Percentiles rank a stretch among this genome's conserved stretches.
phyloP scores from a whole-genome alignment of 2,888 invertebrate genomes.

The Polia nebulosa region DNA sequence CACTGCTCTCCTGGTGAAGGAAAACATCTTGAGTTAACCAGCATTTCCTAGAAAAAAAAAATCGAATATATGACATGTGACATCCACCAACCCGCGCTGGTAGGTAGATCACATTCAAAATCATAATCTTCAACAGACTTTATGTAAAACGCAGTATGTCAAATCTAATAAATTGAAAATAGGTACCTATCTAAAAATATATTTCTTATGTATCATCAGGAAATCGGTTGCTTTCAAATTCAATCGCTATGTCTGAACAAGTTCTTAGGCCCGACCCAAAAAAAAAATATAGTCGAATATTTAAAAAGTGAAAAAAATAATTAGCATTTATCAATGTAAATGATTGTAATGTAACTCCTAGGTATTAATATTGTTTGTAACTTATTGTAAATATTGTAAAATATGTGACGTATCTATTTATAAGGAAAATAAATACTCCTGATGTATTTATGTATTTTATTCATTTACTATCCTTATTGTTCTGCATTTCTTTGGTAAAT shows the following conservation, averaged over 20 bases:
- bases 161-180: not conserved
- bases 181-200: not conserved
- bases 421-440: conserved; percentile 42
- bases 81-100: too few relatives aligned
- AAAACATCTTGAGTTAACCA: too few relatives aligned
- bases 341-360: conserved; percentile 1
- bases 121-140: too few relatives aligned
- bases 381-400: conserved; percentile 44
- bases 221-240: not conserved
- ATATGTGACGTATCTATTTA: conserved; percentile 19
- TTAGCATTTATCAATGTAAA: conserved; percentile 12
- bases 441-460: conserved; percentile 11
- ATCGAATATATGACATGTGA: too few relatives aligned
- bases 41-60: too few relatives aligned
- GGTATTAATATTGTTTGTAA: conserved; percentile 3
- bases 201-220: accelerated
- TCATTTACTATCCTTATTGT: conserved; percentile 17
- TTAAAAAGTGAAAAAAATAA: not conserved
- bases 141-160: too few relatives aligned
- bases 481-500: not conserved
- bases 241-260: conserved; percentile 35
- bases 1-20: too few relatives aligned
- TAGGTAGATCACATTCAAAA: too few relatives aligned
- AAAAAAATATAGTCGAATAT: conserved; percentile 7
- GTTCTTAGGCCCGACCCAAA: not conserved